Evolutionary conservation across 2,113 vertebrate species (phyloP).

Genomic region (Sitta europaea): DNA sequence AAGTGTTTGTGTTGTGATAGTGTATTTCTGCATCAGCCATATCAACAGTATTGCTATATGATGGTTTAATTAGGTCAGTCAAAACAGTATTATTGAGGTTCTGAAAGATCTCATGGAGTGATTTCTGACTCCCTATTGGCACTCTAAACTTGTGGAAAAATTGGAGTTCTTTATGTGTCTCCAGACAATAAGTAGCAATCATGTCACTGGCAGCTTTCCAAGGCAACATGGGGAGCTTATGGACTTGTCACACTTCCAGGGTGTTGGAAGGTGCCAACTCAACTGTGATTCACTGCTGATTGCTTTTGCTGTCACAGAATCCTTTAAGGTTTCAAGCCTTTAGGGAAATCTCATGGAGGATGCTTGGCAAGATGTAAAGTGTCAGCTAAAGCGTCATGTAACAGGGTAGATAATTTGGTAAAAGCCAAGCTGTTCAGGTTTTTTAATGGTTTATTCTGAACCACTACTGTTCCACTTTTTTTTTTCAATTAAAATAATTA

Average conservation of each 20-base stretch:
- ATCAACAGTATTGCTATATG: background rate
- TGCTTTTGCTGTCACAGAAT: conserved; percentile 27
- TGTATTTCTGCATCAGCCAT: background rate
- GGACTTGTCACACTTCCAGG: background rate
- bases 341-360: background rate
- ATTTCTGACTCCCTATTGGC: background rate
- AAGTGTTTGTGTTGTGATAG: background rate
- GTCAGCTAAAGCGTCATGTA: background rate
- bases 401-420: background rate
- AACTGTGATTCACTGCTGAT: conserved; percentile 43
- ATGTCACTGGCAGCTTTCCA: background rate
- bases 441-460: background rate
- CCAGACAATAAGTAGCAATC: background rate
- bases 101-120: background rate
- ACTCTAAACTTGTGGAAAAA: background rate
- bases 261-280: background rate
- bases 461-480: background rate
- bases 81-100: background rate
- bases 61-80: background rate
- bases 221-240: background rate
- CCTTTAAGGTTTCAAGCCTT: conserved; percentile 27
- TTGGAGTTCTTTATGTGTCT: background rate
- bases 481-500: background rate
- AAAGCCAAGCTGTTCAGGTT: background rate
- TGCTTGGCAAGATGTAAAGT: background rate